Evolutionary conservation across 2,797 vertebrate species (phyloP).

Genomic region (Mionectes olivaceus): DNA sequence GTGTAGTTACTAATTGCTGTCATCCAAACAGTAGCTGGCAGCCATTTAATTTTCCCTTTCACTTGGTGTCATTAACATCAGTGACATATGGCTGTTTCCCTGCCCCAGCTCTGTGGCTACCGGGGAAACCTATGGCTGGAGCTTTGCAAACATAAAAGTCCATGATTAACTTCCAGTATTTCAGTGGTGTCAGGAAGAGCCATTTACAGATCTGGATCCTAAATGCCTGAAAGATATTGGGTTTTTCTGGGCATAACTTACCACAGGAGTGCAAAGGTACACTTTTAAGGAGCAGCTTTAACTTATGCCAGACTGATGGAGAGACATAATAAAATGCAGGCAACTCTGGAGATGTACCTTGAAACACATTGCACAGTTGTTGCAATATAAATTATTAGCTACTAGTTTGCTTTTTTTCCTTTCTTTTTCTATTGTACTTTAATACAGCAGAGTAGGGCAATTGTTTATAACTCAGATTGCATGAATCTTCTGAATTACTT

Average conservation of each 20-base stretch:
- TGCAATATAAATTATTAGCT: background rate
- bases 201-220: background rate
- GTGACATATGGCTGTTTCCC: background rate
- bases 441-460: background rate
- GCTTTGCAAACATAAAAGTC: background rate
- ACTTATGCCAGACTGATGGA: background rate
- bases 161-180: background rate
- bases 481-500: background rate
- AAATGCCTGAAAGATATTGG: background rate
- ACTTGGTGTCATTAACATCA: constrained; percentile 37
- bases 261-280: background rate
- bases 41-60: constrained; percentile 53
- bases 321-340: background rate
- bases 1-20: constrained; percentile 47
- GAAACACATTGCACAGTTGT: background rate
- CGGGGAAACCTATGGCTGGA: background rate
- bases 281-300: background rate
- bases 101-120: background rate
- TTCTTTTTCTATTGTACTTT: background rate
- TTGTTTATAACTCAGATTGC: background rate
- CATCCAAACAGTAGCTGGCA: constrained; percentile 50
- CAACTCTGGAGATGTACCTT: background rate
- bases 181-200: background rate
- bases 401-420: background rate
- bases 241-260: background rate